Evolutionary conservation across 2,113 vertebrate genomes (phyloP).

Genomic region (Clarias macrocephalus): DNA sequence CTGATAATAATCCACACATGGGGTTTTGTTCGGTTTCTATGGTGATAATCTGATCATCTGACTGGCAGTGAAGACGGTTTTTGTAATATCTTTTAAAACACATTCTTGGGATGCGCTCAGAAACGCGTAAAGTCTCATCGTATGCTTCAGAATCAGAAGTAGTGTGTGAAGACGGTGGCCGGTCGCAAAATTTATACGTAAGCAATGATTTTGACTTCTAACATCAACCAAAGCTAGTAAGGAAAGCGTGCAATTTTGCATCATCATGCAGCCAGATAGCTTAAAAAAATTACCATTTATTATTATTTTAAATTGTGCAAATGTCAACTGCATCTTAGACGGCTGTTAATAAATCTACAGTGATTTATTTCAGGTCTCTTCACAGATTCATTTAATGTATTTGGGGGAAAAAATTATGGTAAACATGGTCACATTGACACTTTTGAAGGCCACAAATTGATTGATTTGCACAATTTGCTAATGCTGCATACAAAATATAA

Average conservation of each 20-base stretch:
- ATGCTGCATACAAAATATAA: no score
- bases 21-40: neutral
- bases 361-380: neutral
- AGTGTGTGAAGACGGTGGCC: neutral
- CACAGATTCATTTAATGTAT: neutral
- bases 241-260: neutral
- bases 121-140: neutral
- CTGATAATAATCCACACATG: neutral
- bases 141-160: neutral
- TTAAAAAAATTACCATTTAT: neutral
- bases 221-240: neutral
- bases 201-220: no score
- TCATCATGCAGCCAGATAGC: neutral
- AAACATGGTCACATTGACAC: no score
- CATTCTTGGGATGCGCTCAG: neutral
- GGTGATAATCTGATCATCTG: neutral
- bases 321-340: no score
- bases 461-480: no score
- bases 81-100: neutral
- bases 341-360: neutral
- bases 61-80: conserved; percentile 20
- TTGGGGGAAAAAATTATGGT: neutral
- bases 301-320: no score
- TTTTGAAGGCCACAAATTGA: no score
- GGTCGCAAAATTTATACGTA: neutral